Evolutionary conservation across 2,797 vertebrate genomes (phyloP), one percentile per base, ranked within the genome.

Genomic region (Micrastur ruficollis): DNA sequence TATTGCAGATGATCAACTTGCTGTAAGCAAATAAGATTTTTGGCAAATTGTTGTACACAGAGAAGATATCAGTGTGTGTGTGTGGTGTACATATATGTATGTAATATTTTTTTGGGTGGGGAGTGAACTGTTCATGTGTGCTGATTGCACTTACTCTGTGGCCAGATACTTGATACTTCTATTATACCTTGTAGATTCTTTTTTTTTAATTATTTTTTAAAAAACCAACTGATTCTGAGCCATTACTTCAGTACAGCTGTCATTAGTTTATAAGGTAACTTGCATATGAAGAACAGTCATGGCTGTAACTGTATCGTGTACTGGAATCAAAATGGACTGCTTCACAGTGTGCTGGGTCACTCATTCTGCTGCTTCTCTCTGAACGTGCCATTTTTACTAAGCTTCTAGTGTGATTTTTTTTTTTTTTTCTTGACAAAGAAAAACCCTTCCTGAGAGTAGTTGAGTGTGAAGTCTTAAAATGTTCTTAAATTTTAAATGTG

Each of bases 81-180:
- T 5, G 9, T 12, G 6, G 7, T 47, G 12, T 49, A 7, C 14
- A 6, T 38, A 12, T 11, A 19, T 1, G 4, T 26, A 12, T 2
- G 4, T n/a, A 22, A 14, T n/a, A 46, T 31, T 73, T 14, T 20
- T 2, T 2, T 5, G 7, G 3, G 17, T 5, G 4, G 9, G 10
- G 3, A n/a, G 12, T 13, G 10, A 71, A 52, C 14, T 49, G 22
- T 38, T 68, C 3, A 1, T 25, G 15, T 12, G 12, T 52, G 15
- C 31, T 53, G 36, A 81, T 81, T 68, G 13, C 10, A 23, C 26
- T 61, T 67, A 32, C 9, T 38, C 23, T 36, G 18, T 49, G 36
- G 31, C 5, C 47, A 49, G 31, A 8, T 67, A 65, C 31, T 27
- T 71, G 34, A 38, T 63, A 16, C 11, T 81, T 70, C 6, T 0